Evolutionary conservation across 2,113 vertebrate genomes (phyloP).

Genomic region (Epinephelus cyanopodus): DNA sequence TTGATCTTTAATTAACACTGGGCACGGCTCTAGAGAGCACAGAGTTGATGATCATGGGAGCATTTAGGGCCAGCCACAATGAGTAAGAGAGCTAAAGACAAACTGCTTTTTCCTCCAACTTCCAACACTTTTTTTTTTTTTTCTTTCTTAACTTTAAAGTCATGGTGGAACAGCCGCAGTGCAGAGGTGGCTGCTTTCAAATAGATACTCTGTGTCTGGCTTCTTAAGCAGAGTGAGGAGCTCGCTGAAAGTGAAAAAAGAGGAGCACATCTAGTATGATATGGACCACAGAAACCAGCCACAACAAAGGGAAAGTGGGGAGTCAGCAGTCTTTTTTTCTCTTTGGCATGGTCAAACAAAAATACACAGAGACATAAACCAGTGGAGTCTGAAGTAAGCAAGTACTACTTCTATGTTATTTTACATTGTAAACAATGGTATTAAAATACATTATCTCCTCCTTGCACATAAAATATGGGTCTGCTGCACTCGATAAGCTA

Average conservation of each 20-base stretch:
- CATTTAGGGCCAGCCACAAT: slow-evolving; percentile 45
- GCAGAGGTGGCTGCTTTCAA: slow-evolving; percentile 42
- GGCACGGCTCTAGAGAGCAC: slow-evolving; percentile 49
- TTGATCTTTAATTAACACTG: slow-evolving; percentile 82
- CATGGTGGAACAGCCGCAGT: slow-evolving; percentile 42
- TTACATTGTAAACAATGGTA: background rate
- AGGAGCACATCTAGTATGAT: slow-evolving; percentile 30
- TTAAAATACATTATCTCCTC: background rate
- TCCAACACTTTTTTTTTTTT: slow-evolving; percentile 24
- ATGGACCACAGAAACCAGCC: slow-evolving; percentile 18
- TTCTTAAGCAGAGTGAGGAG: slow-evolving; percentile 28
- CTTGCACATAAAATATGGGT: no score
- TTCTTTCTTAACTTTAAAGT: slow-evolving; percentile 14
- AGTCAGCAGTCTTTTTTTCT: slow-evolving; percentile 26
- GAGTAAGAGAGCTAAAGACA: slow-evolving; percentile 21
- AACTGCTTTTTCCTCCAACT: slow-evolving; percentile 16
- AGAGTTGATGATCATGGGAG: slow-evolving; percentile 56
- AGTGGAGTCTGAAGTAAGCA: background rate
- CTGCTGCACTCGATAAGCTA: background rate
- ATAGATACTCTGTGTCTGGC: slow-evolving; percentile 21
- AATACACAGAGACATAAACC: slow-evolving; percentile 24
- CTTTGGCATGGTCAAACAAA: slow-evolving; percentile 1
- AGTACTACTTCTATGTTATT: background rate
- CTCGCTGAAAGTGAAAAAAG: slow-evolving; percentile 33
- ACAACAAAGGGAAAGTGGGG: slow-evolving; percentile 33